Evolutionary conservation across 2,797 vertebrate species (phyloP).

Genomic region (Ceryle rudis): DNA sequence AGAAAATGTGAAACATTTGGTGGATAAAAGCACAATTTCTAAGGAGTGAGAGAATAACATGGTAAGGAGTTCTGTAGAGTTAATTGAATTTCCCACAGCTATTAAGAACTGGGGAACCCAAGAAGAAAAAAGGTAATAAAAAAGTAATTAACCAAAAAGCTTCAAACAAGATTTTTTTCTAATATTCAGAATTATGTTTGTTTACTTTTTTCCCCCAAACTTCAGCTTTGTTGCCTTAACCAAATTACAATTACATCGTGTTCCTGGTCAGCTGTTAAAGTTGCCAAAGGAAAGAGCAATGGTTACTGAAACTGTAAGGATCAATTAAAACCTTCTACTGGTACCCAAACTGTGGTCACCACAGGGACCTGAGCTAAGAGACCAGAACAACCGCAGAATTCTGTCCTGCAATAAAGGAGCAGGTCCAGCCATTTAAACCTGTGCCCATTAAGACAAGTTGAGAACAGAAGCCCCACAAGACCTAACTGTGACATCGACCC

Average conservation of each 20-base stretch:
- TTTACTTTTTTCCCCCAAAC: not conserved
- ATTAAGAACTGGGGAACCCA: not conserved
- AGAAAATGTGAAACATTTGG: not conserved
- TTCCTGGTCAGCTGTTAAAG: not conserved
- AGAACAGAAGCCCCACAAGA: not conserved
- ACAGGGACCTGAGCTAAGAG: not conserved
- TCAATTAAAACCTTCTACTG: not conserved
- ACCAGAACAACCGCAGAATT: not conserved
- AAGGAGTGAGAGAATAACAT: fast-evolving
- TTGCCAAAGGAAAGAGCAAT: not conserved
- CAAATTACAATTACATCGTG: not conserved
- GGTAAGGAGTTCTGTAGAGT: not conserved
- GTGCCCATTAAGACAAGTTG: not conserved
- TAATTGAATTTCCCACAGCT: not conserved
- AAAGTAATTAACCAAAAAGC: not conserved
- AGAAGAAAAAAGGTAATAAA: not conserved
- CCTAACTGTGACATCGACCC: not conserved
- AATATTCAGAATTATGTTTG: not conserved
- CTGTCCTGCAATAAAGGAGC: not conserved
- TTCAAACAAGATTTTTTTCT: not conserved
- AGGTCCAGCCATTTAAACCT: not conserved
- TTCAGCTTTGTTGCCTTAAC: not conserved
- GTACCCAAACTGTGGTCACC: not conserved
- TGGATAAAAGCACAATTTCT: not conserved
- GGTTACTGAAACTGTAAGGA: not conserved